phyloP scores from a whole-genome alignment of 2,888 invertebrate genomes.

The Agriopis marginaria region DNA sequence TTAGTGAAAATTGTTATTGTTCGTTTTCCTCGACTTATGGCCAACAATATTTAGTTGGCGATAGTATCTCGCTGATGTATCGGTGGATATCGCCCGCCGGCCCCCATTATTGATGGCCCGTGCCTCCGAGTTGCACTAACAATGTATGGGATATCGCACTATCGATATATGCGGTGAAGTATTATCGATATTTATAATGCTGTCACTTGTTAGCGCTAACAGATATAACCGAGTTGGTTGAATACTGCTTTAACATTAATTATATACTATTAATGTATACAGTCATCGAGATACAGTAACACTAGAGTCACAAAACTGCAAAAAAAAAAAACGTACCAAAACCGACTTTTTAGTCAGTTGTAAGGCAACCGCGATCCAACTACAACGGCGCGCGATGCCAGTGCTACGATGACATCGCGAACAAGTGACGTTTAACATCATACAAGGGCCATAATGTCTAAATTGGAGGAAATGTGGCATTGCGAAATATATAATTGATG shows the following conservation, averaged over 20 bases:
- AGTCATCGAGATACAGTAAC: no score
- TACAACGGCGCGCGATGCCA: no score
- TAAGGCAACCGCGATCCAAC: no score
- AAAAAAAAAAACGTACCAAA: no score
- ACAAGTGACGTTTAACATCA: no score
- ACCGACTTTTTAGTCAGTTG: no score
- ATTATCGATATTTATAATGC: constrained; percentile 67
- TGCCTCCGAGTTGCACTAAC: constrained; percentile 46
- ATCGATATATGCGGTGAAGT: constrained; percentile 44
- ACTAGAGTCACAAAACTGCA: no score
- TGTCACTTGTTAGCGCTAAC: constrained; percentile 60
- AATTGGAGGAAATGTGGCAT: no score
- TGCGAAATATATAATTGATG: no score
- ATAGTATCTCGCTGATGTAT: constrained; percentile 77
- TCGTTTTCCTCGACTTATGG: constrained; percentile 27
- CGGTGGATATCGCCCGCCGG: constrained; percentile 64
- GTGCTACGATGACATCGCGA: no score
- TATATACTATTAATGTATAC: neutral
- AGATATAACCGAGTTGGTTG: constrained; percentile 11
- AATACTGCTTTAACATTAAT: neutral
- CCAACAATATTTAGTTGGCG: constrained; percentile 69
- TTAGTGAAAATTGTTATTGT: constrained; percentile 26
- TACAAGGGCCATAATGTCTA: no score
- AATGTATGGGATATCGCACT: constrained; percentile 44
- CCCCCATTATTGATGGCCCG: constrained; percentile 64